Evolutionary conservation across 2,888 invertebrate genomes (phyloP).

Genomic region (Hymenopus coronatus): DNA sequence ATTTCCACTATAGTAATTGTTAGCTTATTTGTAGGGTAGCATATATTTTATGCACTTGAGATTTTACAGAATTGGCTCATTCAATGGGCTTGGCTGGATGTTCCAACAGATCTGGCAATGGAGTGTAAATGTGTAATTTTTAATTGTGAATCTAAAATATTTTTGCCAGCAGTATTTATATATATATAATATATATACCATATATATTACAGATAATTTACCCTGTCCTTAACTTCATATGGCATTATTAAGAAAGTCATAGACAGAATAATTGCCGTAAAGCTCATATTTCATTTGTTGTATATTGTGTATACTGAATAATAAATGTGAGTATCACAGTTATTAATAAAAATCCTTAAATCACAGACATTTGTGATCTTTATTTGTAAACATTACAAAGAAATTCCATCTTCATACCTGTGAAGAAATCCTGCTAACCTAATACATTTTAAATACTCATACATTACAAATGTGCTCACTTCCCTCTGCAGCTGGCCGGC

Average conservation of each 20-base stretch:
- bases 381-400: too few species aligned
- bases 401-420: too few species aligned
- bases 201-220: conserved; percentile 6
- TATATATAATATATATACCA: conserved; percentile 12
- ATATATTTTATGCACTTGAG: not conserved
- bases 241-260: conserved; percentile 9
- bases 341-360: not conserved
- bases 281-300: conserved; percentile 20
- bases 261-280: conserved; percentile 2
- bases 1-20: not conserved
- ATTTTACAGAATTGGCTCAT: not conserved
- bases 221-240: not conserved
- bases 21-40: conserved; percentile 12
- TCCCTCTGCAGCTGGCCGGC: too few species aligned
- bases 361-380: not conserved
- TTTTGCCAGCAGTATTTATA: conserved; percentile 22
- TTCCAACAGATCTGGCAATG: not conserved
- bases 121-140: conserved; percentile 18
- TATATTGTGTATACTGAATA: conserved; percentile 18
- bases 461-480: too few species aligned
- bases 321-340: conserved; percentile 13
- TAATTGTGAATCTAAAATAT: conserved; percentile 19
- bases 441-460: too few species aligned
- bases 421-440: too few species aligned
- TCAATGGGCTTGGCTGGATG: not conserved